phyloP scores from a whole-genome alignment of 2,797 vertebrate genomes.

The Octomys mimax region DNA sequence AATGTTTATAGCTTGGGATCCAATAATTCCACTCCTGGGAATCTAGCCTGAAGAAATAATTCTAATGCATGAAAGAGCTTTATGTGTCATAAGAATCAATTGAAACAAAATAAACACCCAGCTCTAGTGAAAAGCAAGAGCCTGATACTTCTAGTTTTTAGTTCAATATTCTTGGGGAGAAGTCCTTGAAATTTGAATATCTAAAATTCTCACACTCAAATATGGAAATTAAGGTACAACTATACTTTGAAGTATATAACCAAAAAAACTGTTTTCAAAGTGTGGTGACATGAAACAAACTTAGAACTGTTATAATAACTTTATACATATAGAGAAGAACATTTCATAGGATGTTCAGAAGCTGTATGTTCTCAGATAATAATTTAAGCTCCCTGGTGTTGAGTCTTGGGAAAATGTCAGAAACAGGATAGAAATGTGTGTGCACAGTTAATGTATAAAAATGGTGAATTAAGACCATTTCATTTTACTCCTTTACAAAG shows the following conservation, averaged over 20 bases:
- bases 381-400: neutral
- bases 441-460: neutral
- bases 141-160: neutral
- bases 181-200: constrained; percentile 41
- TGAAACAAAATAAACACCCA: constrained; percentile 55
- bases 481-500: constrained; percentile 14
- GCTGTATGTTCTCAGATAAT: neutral
- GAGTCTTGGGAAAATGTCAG: neutral
- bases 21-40: constrained; percentile 68
- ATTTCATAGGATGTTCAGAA: constrained; percentile 8
- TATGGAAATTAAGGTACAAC: constrained; percentile 31
- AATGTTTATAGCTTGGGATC: constrained; percentile 65
- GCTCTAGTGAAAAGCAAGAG: constrained; percentile 18
- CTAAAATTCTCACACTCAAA: constrained; percentile 13
- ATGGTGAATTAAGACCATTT: constrained; percentile 25
- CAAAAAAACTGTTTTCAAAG: constrained; percentile 48
- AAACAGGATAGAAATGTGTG: neutral
- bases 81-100: constrained; percentile 59
- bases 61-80: constrained; percentile 56
- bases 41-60: constrained; percentile 64
- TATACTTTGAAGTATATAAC: constrained; percentile 10
- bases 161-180: constrained; percentile 15
- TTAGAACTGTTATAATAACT: neutral
- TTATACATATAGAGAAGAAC: neutral
- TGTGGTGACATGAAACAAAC: neutral